phyloP scores from a whole-genome alignment of 2,113 vertebrate genomes.

The Rafetus swinhoei region DNA sequence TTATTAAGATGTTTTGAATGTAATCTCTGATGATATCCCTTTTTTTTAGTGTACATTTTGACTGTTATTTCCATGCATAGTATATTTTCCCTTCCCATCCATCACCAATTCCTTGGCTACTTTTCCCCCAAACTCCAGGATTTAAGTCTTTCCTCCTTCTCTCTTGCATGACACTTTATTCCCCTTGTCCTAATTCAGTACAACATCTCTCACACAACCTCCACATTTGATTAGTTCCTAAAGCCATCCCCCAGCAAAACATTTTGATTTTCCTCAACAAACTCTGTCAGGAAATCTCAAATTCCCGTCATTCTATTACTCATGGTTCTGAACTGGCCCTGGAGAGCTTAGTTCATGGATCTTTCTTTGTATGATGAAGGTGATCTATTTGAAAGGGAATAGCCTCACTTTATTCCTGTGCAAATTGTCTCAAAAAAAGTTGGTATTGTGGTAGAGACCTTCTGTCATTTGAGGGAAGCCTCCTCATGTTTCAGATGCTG shows the following conservation, averaged over 20 bases:
- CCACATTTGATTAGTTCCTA: slow-evolving; percentile 2
- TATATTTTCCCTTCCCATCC: background rate
- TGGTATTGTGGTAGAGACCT: background rate
- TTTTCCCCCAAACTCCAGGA: background rate
- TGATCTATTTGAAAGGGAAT: background rate
- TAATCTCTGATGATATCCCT: background rate
- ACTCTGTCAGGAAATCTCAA: slow-evolving; percentile 32
- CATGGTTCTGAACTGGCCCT: background rate
- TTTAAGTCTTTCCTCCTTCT: background rate
- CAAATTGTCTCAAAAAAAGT: background rate
- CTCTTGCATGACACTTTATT: slow-evolving; percentile 34
- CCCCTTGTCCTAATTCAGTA: slow-evolving; percentile 56
- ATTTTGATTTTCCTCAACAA: slow-evolving; percentile 5
- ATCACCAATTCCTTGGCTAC: background rate
- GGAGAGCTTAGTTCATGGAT: background rate
- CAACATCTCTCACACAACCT: slow-evolving; percentile 12
- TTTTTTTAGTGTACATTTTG: slow-evolving; percentile 1
- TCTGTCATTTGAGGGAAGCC: background rate
- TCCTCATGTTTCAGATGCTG: background rate
- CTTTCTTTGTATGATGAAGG: slow-evolving; percentile 7
- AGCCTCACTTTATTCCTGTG: background rate
- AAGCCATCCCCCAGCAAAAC: slow-evolving; percentile 42
- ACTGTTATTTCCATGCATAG: background rate
- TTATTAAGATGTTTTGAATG: background rate
- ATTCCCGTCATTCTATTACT: background rate